phyloP scores from a whole-genome alignment of 2,888 invertebrate species.

The Leptogaster cylindrica region DNA sequence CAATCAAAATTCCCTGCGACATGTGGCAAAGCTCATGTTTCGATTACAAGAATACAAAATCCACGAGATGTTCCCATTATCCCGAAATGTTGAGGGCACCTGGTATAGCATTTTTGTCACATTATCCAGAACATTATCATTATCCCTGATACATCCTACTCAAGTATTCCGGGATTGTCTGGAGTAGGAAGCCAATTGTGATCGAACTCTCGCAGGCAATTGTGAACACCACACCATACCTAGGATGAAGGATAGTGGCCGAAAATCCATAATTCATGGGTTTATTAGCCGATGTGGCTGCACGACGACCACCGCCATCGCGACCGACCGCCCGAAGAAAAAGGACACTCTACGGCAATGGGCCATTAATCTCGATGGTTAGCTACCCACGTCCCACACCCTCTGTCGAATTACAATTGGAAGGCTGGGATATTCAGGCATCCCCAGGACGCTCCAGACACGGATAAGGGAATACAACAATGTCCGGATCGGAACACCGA shows the following conservation, averaged over 20 bases:
- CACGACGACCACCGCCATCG: not conserved
- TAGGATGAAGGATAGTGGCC: conserved; percentile 8
- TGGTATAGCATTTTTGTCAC: too few relatives aligned
- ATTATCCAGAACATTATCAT: conserved; percentile 31
- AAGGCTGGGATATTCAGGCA: not conserved
- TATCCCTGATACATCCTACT: conserved; percentile 20
- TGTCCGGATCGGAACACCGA: not conserved
- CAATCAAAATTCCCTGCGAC: too few relatives aligned
- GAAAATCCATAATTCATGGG: conserved; percentile 37
- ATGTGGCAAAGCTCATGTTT: too few relatives aligned
- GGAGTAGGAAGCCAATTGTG: not conserved
- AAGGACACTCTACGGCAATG: conserved; percentile 1
- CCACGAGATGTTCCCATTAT: too few relatives aligned
- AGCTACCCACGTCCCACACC: too few relatives aligned
- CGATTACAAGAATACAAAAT: too few relatives aligned
- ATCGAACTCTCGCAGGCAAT: conserved; percentile 1
- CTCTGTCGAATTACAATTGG: conserved; percentile 28
- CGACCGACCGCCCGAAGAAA: not conserved
- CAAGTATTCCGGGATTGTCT: conserved; percentile 10
- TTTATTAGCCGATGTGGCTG: conserved; percentile 23
- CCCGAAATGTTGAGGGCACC: too few relatives aligned
- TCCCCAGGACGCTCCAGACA: not conserved
- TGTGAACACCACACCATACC: too few relatives aligned
- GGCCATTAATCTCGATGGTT: conserved; percentile 29
- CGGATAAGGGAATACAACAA: conserved; percentile 1